A percentile compares a stretch with the other conserved stretches of the same genome.
Conservation (phyloP, 2,113 vertebrate genomes). For the Morone saxatilis region DNA sequence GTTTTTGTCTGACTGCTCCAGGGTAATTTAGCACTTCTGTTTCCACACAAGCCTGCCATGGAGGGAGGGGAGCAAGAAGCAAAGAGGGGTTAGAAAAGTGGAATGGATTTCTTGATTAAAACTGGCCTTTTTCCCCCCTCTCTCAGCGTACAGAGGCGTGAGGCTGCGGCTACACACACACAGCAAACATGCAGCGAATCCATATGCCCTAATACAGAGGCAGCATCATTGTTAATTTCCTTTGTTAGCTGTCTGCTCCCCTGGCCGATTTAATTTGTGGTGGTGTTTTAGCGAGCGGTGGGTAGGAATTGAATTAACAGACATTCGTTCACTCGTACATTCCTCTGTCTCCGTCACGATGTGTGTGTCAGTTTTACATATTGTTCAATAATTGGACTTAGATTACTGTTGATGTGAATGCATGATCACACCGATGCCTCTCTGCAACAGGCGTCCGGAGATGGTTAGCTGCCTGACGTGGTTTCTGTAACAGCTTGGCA, state of each 20-base stretch:
- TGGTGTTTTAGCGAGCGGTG: slow-evolving; percentile 81
- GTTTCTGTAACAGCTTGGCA: slow-evolving; percentile 8
- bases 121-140: slow-evolving; percentile 75
- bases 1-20: slow-evolving; percentile 87
- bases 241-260: slow-evolving; percentile 85
- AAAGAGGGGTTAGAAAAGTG: slow-evolving; percentile 81
- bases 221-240: slow-evolving; percentile 87
- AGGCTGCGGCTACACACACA: slow-evolving; percentile 69
- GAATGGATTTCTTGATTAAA: slow-evolving; percentile 89
- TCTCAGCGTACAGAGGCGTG: slow-evolving; percentile 65
- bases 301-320: slow-evolving; percentile 85
- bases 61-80: slow-evolving; percentile 68
- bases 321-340: slow-evolving; percentile 70
- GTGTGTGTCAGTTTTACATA: slow-evolving; percentile 78
- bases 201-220: slow-evolving; percentile 85
- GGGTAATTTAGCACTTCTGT: slow-evolving; percentile 85
- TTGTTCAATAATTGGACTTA: slow-evolving; percentile 85
- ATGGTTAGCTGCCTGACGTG: slow-evolving; percentile 40
- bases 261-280: slow-evolving; percentile 87
- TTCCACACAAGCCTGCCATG: slow-evolving; percentile 76
- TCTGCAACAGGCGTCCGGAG: slow-evolving; percentile 34
- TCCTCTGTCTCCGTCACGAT: slow-evolving; percentile 69
- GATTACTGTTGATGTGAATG: slow-evolving; percentile 85
- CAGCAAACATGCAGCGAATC: slow-evolving; percentile 86
- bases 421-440: slow-evolving; percentile 83